These are phyloP conservation scores for Drosophila fungiperda DNA, from an alignment of 2,888 invertebrate species.

Conservation along the genomic window DNA sequence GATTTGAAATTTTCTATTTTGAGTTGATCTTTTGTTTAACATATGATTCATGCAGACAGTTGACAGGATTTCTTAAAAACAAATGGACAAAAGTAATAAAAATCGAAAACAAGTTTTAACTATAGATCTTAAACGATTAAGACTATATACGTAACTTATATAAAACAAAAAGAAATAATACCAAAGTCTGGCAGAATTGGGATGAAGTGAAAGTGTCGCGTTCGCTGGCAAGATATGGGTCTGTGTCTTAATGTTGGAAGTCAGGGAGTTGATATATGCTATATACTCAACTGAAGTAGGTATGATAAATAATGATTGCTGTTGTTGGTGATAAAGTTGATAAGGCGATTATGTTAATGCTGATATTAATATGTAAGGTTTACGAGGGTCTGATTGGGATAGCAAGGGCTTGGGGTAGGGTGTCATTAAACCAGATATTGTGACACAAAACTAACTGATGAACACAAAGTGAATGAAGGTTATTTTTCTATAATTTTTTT, in stretches of 20 bases:
- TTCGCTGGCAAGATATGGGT: slow-evolving; percentile 21
- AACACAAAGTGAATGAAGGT: slow-evolving; percentile 76
- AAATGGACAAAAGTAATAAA: slow-evolving; percentile 18
- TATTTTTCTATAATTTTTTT: slow-evolving; percentile 81
- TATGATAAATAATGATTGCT: slow-evolving; percentile 38
- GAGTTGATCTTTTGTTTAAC: slow-evolving; percentile 30
- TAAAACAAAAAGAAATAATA: slow-evolving; percentile 43
- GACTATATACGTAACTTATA: slow-evolving; percentile 52
- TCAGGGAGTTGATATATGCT: slow-evolving; percentile 30
- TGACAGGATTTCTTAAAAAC: slow-evolving; percentile 31
- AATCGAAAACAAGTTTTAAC: slow-evolving; percentile 26
- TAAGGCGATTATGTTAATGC: slow-evolving; percentile 61
- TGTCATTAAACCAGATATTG: slow-evolving; percentile 65
- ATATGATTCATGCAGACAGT: slow-evolving; percentile 28
- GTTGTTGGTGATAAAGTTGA: slow-evolving; percentile 48
- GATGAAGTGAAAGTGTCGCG: slow-evolving; percentile 27
- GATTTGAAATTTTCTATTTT: slow-evolving; percentile 16
- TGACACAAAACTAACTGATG: slow-evolving; percentile 57
- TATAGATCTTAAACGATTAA: slow-evolving; percentile 42
- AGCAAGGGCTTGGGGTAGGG: slow-evolving; percentile 43
- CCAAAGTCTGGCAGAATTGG: slow-evolving; percentile 49
- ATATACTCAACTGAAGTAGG: slow-evolving; percentile 7
- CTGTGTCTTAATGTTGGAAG: slow-evolving; percentile 28
- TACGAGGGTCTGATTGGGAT: slow-evolving; percentile 57
- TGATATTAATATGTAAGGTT: slow-evolving; percentile 74